Evolutionary conservation across 2,113 vertebrate species (phyloP), one percentile per base, ranked within the genome.

Genomic region (Globicephala melas): DNA sequence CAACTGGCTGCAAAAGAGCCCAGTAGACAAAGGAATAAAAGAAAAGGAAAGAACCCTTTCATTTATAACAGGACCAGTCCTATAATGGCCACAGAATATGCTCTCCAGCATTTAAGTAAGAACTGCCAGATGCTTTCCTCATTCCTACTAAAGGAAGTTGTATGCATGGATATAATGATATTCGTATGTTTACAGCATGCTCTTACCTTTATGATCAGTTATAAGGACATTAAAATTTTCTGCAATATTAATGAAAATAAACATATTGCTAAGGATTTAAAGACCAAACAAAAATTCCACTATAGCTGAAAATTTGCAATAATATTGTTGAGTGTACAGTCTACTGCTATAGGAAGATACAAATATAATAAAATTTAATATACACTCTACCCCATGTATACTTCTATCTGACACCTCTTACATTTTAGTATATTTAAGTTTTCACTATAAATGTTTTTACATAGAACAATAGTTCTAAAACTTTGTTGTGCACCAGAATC

Each of bases 181-280:
- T 68, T 60, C 71, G 12, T 53, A 38, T 31, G 9, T 88, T 81
- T 70, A 91, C 1, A 90, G 36, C 41, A 92, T 89, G 90, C 63
- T 65, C 58, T 90, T 83, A 38, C 50, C 33, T 95, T 96, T 94
- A 81, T 81, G 76, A 88, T 47, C 14, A 81, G 85, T 95, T 74
- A 84, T 67, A 91, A 47, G 62, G 71, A 31, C n/a, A 77, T 71
- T 96, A 65, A 91, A 82, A 58, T 53, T 94, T 53, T 93, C 95
- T 95, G 14, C 5, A 89, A 20, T 89, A 93, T 90, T 97, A 91
- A 88, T 73, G 38, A 71, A 65, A 89, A 17, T 33, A 96, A 95
- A 85, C 71, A 95, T 62, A 87, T 82, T 68, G 31, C 18, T 84
- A 60, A 47, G 33, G 36, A 44, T 94, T 95, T 88, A 93, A 91